These are phyloP conservation scores for Hymenopus coronatus DNA, from an alignment of 2,888 invertebrate genomes.

Conservation along the genomic window DNA sequence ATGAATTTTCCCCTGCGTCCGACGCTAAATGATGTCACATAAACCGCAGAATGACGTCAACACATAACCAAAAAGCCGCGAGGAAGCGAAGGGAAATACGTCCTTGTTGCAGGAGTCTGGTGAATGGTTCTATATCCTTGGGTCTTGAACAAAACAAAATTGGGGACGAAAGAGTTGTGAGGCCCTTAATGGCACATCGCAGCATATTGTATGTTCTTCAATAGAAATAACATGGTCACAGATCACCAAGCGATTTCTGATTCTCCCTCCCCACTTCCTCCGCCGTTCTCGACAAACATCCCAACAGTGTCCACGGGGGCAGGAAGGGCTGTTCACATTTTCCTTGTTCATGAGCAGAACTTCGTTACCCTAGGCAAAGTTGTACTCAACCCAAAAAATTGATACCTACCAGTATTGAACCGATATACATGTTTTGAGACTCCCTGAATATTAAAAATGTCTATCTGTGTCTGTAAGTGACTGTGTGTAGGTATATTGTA, in stretches of 20 bases:
- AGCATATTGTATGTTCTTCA: background rate
- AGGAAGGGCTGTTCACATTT: too few relatives aligned
- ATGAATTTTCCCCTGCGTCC: too few relatives aligned
- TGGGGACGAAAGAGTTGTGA: background rate
- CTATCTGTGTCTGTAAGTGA: too few relatives aligned
- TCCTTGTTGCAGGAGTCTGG: background rate
- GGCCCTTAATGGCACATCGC: background rate
- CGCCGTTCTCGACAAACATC: background rate
- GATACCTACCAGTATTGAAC: too few relatives aligned
- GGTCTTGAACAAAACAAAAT: background rate
- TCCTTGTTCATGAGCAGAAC: too few relatives aligned
- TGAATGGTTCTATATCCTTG: background rate
- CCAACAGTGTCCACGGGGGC: background rate
- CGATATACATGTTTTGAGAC: too few relatives aligned
- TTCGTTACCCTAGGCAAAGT: too few relatives aligned
- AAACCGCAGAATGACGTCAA: background rate
- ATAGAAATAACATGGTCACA: background rate
- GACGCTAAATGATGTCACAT: too few relatives aligned
- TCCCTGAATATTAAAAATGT: too few relatives aligned
- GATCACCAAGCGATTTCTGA: background rate
- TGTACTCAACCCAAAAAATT: too few relatives aligned
- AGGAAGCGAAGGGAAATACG: background rate
- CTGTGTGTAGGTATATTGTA: too few relatives aligned
- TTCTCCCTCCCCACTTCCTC: background rate
- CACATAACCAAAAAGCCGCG: background rate